Base-by-base conservation (phyloP, 2,888 invertebrate species). In the Leucozona laternaria region DNA sequence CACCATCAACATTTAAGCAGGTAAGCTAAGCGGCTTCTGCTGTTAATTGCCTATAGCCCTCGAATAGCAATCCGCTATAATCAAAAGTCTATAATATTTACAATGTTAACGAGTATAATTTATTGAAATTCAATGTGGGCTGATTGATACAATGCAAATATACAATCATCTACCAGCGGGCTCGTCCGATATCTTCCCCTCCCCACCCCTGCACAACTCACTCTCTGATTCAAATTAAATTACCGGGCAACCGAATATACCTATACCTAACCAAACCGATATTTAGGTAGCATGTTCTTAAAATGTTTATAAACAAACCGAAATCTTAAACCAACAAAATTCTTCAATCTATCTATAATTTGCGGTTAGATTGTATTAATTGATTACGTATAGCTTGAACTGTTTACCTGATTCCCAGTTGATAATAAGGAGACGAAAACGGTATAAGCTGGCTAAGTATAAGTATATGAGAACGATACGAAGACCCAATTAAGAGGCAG, bases 381-480 rank as follows among this genome's bases (percentile, higher is more conserved):
- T 77, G 55, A 76, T 80, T 68, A 53, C 37, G 60, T 60, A n/a
- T n/a, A 62, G 77, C 57, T 79, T 58, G 48, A 57, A 68, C 22
- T 80, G 62, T 85, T 85, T 85, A 34, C 43, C 55, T 72, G 62
- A 85, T 70, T 73, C 48, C 68, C 10, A 37, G 68, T 73, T 73
- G 17, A 13, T 28, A 45, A 25, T 20, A 25, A 43, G 10, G 43
- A 62, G 22, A 62, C 37, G 17, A 64, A 64, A 45, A 31, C 4
- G 17, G 17, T 25, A n/a, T n/a, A 62, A 15, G 13, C 13, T 43
- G 17, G 10, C 4, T 5, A 17, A 10, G 11, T 11, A 17, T 48
- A 10, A 45, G 17, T 17, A 15, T 40, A 43, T 22, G 6, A 25
- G 22, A 25, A 53, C 2, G 13, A 50, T 8, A 20, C 45, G 8